Conservation (phyloP, 2,797 vertebrate genomes). For the Diglossa cyanea region DNA sequence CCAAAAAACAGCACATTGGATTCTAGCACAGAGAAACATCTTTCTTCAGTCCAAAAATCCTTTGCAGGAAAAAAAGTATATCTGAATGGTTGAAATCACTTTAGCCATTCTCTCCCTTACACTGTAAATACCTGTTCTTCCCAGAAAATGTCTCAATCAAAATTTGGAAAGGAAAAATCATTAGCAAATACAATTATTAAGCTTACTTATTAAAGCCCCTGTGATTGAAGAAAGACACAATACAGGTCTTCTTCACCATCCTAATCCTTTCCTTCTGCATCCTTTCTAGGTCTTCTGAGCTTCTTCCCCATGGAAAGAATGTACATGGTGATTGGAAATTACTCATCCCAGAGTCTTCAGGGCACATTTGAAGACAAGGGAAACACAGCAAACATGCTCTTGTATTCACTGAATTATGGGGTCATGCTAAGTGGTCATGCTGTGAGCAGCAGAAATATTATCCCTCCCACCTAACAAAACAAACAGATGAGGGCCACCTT, state of each 20-base stretch:
- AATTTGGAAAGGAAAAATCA: not conserved
- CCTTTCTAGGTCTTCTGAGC: not conserved
- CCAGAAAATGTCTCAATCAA: not conserved
- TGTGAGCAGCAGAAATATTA: not conserved
- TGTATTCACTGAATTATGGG: not conserved
- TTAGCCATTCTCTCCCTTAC: not conserved
- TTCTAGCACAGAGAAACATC: not conserved
- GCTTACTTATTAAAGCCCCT: not conserved
- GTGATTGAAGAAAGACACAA: not conserved
- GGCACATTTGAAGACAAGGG: not conserved
- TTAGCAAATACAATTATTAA: not conserved
- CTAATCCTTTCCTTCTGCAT: not conserved
- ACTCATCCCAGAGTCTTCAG: not conserved
- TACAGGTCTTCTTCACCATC: not conserved
- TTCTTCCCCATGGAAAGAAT: not conserved
- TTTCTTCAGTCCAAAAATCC: not conserved
- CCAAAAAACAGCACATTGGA: not conserved
- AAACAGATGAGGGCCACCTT: not conserved
- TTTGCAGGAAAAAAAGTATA: not conserved
- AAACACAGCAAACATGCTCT: not conserved
- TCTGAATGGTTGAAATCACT: not conserved
- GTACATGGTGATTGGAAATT: not conserved
- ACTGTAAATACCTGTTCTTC: not conserved
- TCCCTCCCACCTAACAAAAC: not conserved
- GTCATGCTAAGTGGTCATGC: not conserved